Conservation (phyloP, 2,888 invertebrate species). For the Ichneumon xanthorius region DNA sequence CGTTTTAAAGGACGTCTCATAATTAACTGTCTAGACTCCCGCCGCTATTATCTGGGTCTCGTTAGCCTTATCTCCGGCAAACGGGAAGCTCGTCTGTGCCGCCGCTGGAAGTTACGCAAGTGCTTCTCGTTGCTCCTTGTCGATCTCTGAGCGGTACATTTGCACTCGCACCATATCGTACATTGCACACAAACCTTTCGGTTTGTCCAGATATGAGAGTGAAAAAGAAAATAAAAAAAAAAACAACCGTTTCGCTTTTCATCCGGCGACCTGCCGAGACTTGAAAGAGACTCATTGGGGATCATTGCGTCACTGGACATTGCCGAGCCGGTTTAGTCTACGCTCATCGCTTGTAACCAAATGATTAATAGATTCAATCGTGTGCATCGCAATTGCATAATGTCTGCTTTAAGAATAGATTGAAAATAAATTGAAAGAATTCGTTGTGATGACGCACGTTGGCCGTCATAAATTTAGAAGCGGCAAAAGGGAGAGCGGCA, state of each 20-base stretch:
- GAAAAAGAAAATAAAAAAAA: neutral
- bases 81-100: conserved; percentile 77
- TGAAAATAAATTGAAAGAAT: conserved; percentile 40
- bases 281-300: neutral
- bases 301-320: neutral
- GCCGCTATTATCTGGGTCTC: conserved; percentile 82
- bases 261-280: neutral
- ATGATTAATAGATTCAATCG: conserved; percentile 15
- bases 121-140: conserved; percentile 44
- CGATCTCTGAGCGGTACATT: neutral
- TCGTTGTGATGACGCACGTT: conserved; percentile 34
- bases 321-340: no score
- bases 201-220: conserved; percentile 17
- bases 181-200: neutral
- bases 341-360: no score
- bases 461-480: conserved; percentile 8
- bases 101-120: conserved; percentile 70
- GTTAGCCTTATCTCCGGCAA: conserved; percentile 83
- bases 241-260: neutral
- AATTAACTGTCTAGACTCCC: conserved; percentile 83
- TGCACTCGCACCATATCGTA: neutral
- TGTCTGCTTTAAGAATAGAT: conserved; percentile 3
- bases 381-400: neutral
- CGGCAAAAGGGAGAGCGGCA: neutral
- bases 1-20: conserved; percentile 80